Evolutionary conservation across 1,140 invertebrate genomes (phyloP), one percentile per base, ranked within the genome.

Genomic region (Calycopis cecrops): DNA sequence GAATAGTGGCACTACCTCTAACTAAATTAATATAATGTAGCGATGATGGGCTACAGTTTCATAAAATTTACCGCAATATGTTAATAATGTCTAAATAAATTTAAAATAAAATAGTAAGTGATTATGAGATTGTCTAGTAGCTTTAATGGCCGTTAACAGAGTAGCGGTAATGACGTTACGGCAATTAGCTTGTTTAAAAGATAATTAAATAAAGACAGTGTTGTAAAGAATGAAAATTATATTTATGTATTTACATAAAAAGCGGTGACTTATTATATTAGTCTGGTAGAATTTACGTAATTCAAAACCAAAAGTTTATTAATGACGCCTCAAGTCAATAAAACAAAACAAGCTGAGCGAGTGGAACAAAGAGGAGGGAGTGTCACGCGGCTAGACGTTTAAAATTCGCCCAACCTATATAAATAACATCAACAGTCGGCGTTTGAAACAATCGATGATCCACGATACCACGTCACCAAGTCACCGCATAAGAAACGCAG

Each of bases 341-440:
- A 18, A 44, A 44, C 40, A 44, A 44, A 44, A 44, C 40, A 16
- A 44, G 0, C 17, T 16, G 16, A 44, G 9, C 14, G 40, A 6
- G 14, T 16, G 14, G 40, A 44, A 44, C 40, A 44, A 44, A 44
- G 40, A 56, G 28, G 16, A 48, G 44, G 4, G 18, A 67, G 65
- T 71, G 68, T 74, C 68, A 67, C 65, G 63, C 37, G 28, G 44
- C 53, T 67, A 67, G 67, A 70, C 62, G 64, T 69, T 62, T 59
- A 52, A 67, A 68, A 64, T 54, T 54, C 52, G 51, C 44, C 38
- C 48, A 52, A 61, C 57, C 53, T 61, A 71, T 64, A 77, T 80
- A 82, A 82, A 80, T 79, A 75, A 79, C 70, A 67, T 70, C 75
- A 73, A 68, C 71, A 65, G 69, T 63, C 67, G 63, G 65, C 60